Base-by-base conservation (phyloP, 2,888 invertebrate genomes). In the Pelosia muscerda region DNA sequence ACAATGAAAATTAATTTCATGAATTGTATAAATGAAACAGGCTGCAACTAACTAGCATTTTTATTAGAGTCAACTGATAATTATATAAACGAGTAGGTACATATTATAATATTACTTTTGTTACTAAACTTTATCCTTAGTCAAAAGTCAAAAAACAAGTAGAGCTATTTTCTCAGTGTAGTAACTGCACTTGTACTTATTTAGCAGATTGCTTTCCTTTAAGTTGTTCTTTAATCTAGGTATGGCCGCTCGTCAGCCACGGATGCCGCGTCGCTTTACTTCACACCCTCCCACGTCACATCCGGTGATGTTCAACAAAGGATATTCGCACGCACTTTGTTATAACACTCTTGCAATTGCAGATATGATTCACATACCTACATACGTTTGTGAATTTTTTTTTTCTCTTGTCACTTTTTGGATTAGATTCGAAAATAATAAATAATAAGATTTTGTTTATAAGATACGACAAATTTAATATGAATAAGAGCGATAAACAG, bases 171-270 rank as follows among this genome's bases (percentile, higher is more conserved):
- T 68, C 77, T 61, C 15, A 63, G 58, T 81, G 77, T 75, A 72
- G 54, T 75, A 66, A 75, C 78, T 73, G 80, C 83, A 84, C 85
- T 85, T 84, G 88, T 89, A 91, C 94, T 94, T 95, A 94, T 95
- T 95, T 95, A 94, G 93, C 93, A 94, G 95, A 95, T 95, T 95
- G 95, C 95, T 95, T 95, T 92, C 92, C 92, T 94, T 93, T 93
- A 94, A 95, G 94, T 93, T 93, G 91, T 93, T 93, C 92, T 94
- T 93, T 92, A 93, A 94, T 93, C 91, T 90, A 89, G 91, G 89
- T 82, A 90, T 90, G 88, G 89, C 84, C 86, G 85, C 80, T 73
- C 69, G 69, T 59, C 78, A 81, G 79, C 78, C 72, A 77, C 75
- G 62, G 67, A 80, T 78, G 77, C 72, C 75, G 74, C 73, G 74